Base-by-base conservation (phyloP, 1,140 invertebrate species). In the Geopemphigus sp. region DNA sequence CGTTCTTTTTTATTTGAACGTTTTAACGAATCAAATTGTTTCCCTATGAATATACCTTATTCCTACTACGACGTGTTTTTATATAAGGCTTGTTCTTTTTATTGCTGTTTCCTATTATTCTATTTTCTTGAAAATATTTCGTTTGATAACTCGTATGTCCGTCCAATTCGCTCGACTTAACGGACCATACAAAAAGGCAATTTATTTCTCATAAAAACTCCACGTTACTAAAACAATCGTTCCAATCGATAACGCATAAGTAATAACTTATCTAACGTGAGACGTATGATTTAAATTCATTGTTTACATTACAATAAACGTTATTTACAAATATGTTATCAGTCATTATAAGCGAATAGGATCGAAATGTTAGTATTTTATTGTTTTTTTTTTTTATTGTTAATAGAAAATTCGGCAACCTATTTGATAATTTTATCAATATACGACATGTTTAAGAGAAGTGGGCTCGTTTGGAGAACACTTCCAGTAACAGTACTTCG, bases 1-100 rank as follows among this genome's bases (percentile, higher is more conserved):
- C 32, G 3, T 39, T 3, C 8, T 39, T 39, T 39, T 39, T n/a
- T n/a, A n/a, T 68, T 68, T 68, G 24, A 68, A 66, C 64, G 22
- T 45, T 66, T 66, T 19, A 47, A 66, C 22, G n/a, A 66, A 66
- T 19, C 45, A 68, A 68, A 68, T 24, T 15, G 39, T 47, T 68
- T 47, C 47, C 45, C 26, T 22, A 68, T 24, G 64, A 47, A 68
- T 68, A 68, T n/a, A 68, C 45, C 47, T 57, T 57, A 15, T 22
- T 39, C 19, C 2, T 4, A 47, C 22, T 4, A 5, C 14, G 47
- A 17, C 17, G 32, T 47, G 39, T 47, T 66, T 14, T 8, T 61
- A 29, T 32, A 12, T 32, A 63, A 17, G n/a, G n/a, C n/a, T n/a
- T 39, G n/a, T 39, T 39, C 19, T 19, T 64, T 64, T 64, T 64